Evolutionary conservation across 2,113 vertebrate species (phyloP).

Genomic region (Diadophis punctatus): DNA sequence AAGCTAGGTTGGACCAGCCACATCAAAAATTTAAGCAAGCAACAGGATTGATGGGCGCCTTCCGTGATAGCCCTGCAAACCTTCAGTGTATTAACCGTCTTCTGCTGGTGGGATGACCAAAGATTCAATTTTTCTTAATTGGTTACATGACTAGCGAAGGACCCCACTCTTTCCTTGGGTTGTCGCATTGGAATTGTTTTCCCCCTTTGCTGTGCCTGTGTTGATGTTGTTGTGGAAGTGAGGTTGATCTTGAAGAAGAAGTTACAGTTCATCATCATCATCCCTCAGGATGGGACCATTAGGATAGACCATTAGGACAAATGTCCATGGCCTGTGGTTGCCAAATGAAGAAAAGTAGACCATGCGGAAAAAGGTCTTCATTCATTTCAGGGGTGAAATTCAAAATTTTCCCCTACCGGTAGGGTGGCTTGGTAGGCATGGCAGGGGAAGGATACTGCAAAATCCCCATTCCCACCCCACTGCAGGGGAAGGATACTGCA

Average conservation of each 20-base stretch:
- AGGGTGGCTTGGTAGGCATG: too few species aligned
- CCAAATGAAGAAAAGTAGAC: not conserved
- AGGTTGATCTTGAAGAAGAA: not conserved
- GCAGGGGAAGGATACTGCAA: too few species aligned
- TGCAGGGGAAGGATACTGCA: too few species aligned
- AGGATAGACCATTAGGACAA: not conserved
- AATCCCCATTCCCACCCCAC: too few species aligned
- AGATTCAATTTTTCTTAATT: slow-evolving; percentile 58
- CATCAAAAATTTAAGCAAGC: slow-evolving; percentile 76
- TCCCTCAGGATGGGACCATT: not conserved
- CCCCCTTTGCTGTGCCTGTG: not conserved
- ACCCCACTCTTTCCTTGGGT: not conserved
- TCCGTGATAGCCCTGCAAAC: slow-evolving; percentile 70
- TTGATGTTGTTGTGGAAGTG: not conserved
- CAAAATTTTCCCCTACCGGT: too few species aligned
- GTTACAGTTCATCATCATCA: not conserved
- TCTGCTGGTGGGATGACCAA: slow-evolving; percentile 27
- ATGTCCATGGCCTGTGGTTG: not conserved
- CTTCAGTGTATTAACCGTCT: slow-evolving; percentile 54
- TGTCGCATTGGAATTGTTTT: not conserved
- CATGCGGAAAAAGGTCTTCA: not conserved
- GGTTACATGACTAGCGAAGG: slow-evolving; percentile 64
- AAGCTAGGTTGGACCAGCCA: slow-evolving; percentile 63
- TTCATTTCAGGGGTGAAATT: too few species aligned
- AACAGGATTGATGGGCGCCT: slow-evolving; percentile 58